Evolutionary conservation across 2,113 vertebrate genomes (phyloP).

Genomic region (Thinocorus orbignyianus): DNA sequence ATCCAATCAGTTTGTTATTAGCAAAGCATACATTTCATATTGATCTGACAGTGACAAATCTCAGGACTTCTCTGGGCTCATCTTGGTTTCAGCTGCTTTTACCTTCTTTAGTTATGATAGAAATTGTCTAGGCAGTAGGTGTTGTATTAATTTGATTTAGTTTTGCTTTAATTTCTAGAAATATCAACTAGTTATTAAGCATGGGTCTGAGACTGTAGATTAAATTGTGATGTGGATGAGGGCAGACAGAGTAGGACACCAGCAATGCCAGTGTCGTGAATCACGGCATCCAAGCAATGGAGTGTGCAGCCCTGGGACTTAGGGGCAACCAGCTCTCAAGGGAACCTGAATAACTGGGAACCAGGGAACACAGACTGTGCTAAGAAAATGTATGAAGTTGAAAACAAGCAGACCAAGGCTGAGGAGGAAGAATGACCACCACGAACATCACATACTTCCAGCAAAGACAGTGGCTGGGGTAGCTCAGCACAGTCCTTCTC

Average conservation of each 20-base stretch:
- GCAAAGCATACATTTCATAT: neutral
- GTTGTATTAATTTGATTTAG: neutral
- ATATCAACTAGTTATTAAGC: neutral
- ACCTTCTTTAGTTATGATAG: neutral
- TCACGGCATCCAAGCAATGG: neutral
- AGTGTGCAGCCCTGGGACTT: rapidly evolving
- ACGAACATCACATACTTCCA: neutral
- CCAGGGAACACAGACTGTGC: neutral
- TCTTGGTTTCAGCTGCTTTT: neutral
- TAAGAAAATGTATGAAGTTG: neutral
- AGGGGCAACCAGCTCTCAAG: neutral
- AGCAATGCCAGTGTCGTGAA: neutral
- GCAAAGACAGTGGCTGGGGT: rapidly evolving
- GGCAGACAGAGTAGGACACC: neutral
- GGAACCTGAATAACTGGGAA: neutral
- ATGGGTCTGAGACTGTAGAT: neutral
- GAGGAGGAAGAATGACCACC: neutral
- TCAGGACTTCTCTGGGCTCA: neutral
- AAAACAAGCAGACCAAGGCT: neutral
- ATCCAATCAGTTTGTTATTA: neutral
- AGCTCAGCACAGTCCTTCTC: neutral
- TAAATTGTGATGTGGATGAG: neutral
- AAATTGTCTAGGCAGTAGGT: neutral
- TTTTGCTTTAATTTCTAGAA: neutral
- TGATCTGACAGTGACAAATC: neutral